Conservation (phyloP, 1,140 invertebrate species). For the Aporrectodea caliginosa region DNA sequence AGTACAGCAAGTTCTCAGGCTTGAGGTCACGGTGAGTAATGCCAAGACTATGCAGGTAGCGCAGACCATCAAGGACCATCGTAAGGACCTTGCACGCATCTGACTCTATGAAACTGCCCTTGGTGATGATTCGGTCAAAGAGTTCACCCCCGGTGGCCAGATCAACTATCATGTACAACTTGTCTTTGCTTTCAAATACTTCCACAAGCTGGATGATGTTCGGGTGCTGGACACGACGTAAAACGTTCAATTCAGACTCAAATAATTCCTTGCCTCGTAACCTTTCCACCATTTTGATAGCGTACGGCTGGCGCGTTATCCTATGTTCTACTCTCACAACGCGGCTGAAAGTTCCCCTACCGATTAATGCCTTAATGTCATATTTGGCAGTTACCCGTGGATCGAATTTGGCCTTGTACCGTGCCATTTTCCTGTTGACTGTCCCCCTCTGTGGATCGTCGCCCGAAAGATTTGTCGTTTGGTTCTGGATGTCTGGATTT, state of each 20-base stretch:
- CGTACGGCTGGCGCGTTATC: constrained; percentile 59
- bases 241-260: constrained; percentile 60
- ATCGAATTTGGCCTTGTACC: constrained; percentile 56
- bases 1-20: constrained; percentile 92
- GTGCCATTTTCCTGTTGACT: neutral
- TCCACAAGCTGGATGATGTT: constrained; percentile 90
- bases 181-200: constrained; percentile 82
- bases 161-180: constrained; percentile 96
- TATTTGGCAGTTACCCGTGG: constrained; percentile 61
- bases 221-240: constrained; percentile 66
- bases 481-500: too few relatives aligned
- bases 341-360: constrained; percentile 59
- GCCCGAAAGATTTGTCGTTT: too few relatives aligned
- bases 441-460: too few relatives aligned
- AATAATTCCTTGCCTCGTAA: constrained; percentile 59
- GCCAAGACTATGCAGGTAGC: constrained; percentile 87
- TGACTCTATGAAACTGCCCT: constrained; percentile 84
- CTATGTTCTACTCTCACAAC: constrained; percentile 60
- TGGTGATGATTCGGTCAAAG: constrained; percentile 91
- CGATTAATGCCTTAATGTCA: constrained; percentile 60
- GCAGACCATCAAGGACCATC: constrained; percentile 85
- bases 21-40: constrained; percentile 98
- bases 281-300: constrained; percentile 61
- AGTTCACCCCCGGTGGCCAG: constrained; percentile 91
- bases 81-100: constrained; percentile 84